Conservation (phyloP, 2,797 vertebrate genomes). For the Poliocrania exsul region DNA sequence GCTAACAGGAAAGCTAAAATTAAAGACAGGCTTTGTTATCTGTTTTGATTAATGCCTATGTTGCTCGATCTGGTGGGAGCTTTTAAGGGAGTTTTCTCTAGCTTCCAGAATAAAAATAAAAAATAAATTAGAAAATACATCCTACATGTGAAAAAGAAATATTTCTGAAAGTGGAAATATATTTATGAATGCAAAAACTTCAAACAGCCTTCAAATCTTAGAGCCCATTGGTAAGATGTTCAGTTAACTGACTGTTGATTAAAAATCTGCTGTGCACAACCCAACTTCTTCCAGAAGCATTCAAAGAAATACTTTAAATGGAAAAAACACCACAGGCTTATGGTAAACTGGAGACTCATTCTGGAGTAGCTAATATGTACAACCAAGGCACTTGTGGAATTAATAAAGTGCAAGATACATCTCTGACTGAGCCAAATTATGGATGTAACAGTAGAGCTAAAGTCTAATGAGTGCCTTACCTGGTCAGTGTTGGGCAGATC, state of each 20-base stretch:
- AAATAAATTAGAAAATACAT: neutral
- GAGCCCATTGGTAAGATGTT: neutral
- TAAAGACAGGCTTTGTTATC: neutral
- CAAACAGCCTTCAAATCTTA: neutral
- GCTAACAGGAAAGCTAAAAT: neutral
- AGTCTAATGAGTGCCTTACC: neutral
- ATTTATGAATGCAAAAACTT: neutral
- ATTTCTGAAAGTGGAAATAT: neutral
- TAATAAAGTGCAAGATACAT: neutral
- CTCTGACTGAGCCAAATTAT: neutral
- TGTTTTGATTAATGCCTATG: neutral
- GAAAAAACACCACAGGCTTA: neutral
- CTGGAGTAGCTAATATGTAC: neutral
- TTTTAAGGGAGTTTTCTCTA: neutral
- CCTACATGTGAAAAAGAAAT: neutral
- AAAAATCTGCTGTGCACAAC: neutral
- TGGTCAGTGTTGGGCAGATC: neutral
- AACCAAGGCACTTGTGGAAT: accelerated
- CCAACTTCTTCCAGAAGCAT: neutral
- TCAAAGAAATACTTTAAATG: neutral
- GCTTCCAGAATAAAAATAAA: neutral
- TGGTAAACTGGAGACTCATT: neutral
- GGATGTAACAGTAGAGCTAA: neutral
- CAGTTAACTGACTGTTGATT: neutral
- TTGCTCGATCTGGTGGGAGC: neutral